Percentiles rank a stretch among this genome's conserved stretches.
phyloP scores from a whole-genome alignment of 2,113 vertebrate species.

The Lepisosteus oculatus region DNA sequence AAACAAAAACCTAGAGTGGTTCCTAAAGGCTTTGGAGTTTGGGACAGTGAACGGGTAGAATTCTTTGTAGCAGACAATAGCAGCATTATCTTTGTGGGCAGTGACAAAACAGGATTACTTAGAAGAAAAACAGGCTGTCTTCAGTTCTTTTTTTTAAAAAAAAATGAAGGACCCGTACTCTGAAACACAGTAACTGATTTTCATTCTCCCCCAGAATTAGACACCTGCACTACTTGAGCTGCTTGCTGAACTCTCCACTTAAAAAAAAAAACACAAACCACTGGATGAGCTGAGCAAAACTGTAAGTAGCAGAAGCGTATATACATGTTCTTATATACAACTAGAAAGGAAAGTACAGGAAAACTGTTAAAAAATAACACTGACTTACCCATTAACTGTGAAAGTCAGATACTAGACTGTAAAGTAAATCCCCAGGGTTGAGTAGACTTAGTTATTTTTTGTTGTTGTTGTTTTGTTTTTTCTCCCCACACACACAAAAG shows the following conservation, averaged over 20 bases:
- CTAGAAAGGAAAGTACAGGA: constrained; percentile 39
- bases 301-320: constrained; percentile 21
- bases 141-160: not conserved
- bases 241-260: constrained; percentile 23
- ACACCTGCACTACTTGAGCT: constrained; percentile 56
- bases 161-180: not conserved
- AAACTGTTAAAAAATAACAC: constrained; percentile 49
- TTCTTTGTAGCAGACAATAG: constrained; percentile 65
- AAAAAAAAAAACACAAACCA: constrained; percentile 23
- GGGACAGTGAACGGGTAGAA: constrained; percentile 49
- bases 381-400: constrained; percentile 81
- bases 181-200: not conserved
- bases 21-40: constrained; percentile 48
- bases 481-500: not conserved
- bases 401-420: constrained; percentile 58
- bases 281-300: constrained; percentile 25
- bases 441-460: constrained; percentile 66
- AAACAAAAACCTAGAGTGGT: constrained; percentile 58
- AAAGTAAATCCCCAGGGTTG: constrained; percentile 55
- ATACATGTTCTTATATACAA: constrained; percentile 27
- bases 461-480: not conserved
- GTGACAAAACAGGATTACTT: constrained; percentile 68
- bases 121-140: constrained; percentile 55
- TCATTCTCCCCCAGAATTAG: constrained; percentile 13
- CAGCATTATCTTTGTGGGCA: constrained; percentile 62